Evolutionary conservation across 2,797 vertebrate genomes (phyloP), one percentile per base, ranked within the genome.

Genomic region (Galagoides demidoff): DNA sequence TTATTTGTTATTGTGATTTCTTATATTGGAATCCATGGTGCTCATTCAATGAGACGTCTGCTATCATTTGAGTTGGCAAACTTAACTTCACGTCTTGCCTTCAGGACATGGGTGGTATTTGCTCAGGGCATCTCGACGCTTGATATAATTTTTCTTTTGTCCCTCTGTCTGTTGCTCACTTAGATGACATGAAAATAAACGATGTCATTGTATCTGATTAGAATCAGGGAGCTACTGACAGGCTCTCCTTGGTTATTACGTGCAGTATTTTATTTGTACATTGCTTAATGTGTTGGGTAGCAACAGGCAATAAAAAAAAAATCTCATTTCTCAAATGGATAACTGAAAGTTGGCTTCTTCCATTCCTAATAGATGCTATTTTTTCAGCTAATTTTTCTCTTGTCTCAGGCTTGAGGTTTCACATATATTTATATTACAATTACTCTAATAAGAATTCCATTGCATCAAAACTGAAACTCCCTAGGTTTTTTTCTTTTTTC

Each of bases 301-400:
- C 81, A 95, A 98, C 77, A 73, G 90, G 95, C 90, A 96, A 97
- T 96, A 97, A 94, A 76, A 97, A 97, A 98, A 76, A 97, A 97
- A 97, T 7, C 34, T 27, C 63, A 87, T 14, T 93, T 98, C 96
- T 97, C 94, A 85, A 97, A 85, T 96, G 95, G 95, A 64, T 93
- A 96, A 97, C 95, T 96, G 92, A 97, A 97, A 93, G 95, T 94
- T 95, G 97, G 97, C 93, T 94, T 96, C 96, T 95, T 85, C 95
- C 55, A 86, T 92, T 45, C 57, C 13, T 94, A 96, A 90, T 71
- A 89, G 91, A 68, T 39, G 95, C 92, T 95, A 96, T 34, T 64
- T 85, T 94, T 97, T 96, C 61, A 95, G 96, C 71, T 94, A 94
- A 96, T 96, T 95, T 90, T 96, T 85, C 93, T 90, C 52, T 90